Evolutionary conservation across 2,888 invertebrate genomes (phyloP).

Genomic region (Thumatha senex): DNA sequence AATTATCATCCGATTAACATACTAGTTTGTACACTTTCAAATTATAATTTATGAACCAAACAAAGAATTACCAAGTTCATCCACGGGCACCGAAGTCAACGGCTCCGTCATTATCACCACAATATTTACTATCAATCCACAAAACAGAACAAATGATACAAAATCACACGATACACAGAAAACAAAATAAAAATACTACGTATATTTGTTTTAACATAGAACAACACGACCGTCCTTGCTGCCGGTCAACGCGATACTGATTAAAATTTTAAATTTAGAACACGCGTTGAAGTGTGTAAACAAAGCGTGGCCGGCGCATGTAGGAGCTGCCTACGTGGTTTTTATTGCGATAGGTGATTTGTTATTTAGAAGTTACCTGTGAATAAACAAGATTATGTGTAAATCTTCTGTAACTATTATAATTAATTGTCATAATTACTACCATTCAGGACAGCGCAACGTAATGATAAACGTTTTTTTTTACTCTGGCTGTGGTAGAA

Average conservation of each 20-base stretch:
- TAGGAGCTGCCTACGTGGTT: conserved; percentile 17
- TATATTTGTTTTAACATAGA: conserved; percentile 1
- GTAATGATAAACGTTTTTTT: no score
- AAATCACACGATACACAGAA: conserved; percentile 7
- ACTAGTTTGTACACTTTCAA: conserved; percentile 3
- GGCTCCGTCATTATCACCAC: conserved; percentile 37
- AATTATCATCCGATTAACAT: not conserved
- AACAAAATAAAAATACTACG: conserved; percentile 27
- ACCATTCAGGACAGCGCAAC: not conserved
- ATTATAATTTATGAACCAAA: conserved; percentile 17
- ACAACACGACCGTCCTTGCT: conserved; percentile 49
- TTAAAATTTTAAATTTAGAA: conserved; percentile 53
- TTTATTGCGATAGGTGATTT: conserved; percentile 21
- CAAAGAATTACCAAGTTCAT: conserved; percentile 36
- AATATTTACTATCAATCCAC: not conserved
- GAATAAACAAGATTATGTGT: not conserved
- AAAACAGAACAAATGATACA: conserved; percentile 8
- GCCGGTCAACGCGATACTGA: conserved; percentile 55
- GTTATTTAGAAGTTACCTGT: conserved; percentile 3
- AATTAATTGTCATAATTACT: not conserved
- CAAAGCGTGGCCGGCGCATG: conserved; percentile 43
- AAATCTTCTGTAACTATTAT: not conserved
- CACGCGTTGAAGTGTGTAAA: conserved; percentile 36
- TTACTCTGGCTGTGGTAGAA: no score
- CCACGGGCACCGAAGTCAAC: conserved; percentile 31